Base-by-base conservation (phyloP, 2,113 vertebrate species). In the Nannospalax galili region DNA sequence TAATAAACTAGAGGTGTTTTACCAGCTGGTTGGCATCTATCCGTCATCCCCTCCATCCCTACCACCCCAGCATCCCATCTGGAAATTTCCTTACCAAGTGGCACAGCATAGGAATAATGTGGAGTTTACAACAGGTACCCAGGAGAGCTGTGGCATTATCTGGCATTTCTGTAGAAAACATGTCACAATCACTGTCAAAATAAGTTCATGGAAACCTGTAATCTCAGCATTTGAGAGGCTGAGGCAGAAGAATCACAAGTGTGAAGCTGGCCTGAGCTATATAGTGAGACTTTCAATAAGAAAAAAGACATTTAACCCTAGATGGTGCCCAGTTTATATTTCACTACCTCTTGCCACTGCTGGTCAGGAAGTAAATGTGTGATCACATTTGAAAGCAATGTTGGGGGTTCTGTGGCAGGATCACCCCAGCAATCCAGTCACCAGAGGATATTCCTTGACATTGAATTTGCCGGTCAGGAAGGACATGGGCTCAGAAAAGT, bases 131-230 rank as follows among this genome's bases (percentile, higher is more conserved):
- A 98, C 99, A 99, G 93, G 95, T 97, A 45, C 96, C 96, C 96
- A 99, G 97, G 48, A 98, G 89, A 88, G 84, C 96, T 3, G 99
- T 97, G 7, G 98, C 96, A 19, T 98, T 96, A 75, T 98, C 97
- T 56, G 98, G 97, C 98, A 99, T 98, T 97, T 99, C 99, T 99
- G 98, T 48, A 96, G 88, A 94, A 98, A 87, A 78, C 75, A 94
- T 81, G 79, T 72, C 67, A 86, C 37, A n/a, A 17, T 95, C 67
- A 95, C 24, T 64, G 11, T 86, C 35, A 69, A 67, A 95, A 74
- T 20, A 87, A 77, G 20, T 52, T 65, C 22, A 28, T 28, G 3
- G 42, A 64, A 75, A 32, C 62, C 24, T 88, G 37, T 75, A 42
- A 35, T 22, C 17, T 56, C n/a, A 72, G 56, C 67, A 32, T 56